Conservation (phyloP, 2,797 vertebrate species). For the Chloroceryle inda region DNA sequence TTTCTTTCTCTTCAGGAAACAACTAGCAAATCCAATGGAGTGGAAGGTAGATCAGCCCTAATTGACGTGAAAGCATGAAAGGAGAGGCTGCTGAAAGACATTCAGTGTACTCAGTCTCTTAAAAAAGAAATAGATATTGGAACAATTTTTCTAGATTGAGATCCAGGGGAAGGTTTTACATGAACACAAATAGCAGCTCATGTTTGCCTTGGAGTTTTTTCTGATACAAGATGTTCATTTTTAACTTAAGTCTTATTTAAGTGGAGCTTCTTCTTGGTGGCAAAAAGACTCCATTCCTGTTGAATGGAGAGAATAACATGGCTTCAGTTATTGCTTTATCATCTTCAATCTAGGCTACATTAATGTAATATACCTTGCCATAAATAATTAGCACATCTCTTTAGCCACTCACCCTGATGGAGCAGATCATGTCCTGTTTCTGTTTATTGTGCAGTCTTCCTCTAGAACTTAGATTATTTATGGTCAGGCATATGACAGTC, state of each 20-base stretch:
- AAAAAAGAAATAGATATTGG: background rate
- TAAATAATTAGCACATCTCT: background rate
- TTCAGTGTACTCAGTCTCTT: background rate
- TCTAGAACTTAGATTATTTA: background rate
- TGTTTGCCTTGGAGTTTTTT: background rate
- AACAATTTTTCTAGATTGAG: background rate
- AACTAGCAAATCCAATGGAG: background rate
- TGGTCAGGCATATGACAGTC: background rate
- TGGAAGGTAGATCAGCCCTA: background rate
- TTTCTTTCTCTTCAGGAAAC: background rate
- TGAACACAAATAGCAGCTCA: background rate
- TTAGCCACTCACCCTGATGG: background rate
- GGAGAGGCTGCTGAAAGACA: background rate
- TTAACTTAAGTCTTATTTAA: background rate
- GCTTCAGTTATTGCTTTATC: background rate
- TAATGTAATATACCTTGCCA: background rate
- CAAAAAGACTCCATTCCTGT: background rate
- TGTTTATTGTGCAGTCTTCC: background rate
- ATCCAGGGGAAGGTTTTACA: background rate
- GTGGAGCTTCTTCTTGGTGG: background rate
- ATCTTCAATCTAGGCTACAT: background rate
- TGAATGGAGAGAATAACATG: background rate
- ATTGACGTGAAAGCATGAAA: background rate
- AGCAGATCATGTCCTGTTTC: background rate
- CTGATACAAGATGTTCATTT: background rate